These are phyloP conservation scores for Hydrolagus colliei DNA, from an alignment of 2,797 vertebrate species.

Conservation along the genomic window DNA sequence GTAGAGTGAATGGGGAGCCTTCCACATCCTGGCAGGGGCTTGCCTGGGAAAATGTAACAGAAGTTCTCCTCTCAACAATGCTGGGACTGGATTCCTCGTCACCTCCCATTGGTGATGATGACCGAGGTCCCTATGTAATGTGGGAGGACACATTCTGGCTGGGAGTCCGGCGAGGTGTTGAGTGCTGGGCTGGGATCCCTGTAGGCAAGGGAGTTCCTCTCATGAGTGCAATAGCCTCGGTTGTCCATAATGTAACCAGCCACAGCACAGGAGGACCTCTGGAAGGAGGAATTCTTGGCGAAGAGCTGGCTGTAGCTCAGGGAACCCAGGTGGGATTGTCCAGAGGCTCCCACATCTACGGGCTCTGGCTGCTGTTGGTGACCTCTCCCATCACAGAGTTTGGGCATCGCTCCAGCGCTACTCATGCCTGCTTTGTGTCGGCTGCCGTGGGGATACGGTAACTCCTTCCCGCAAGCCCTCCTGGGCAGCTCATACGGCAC, in stretches of 20 bases:
- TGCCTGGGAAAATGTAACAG: slow-evolving; percentile 3
- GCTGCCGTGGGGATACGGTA: slow-evolving; percentile 47
- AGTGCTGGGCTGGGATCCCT: slow-evolving; percentile 62
- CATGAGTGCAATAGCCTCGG: slow-evolving; percentile 52
- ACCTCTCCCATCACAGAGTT: slow-evolving; percentile 44
- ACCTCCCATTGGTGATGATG: slow-evolving; percentile 83
- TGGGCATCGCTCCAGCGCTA: slow-evolving; percentile 36
- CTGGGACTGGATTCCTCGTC: slow-evolving; percentile 45
- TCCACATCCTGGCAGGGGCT: too few relatives aligned
- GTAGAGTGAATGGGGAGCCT: background rate
- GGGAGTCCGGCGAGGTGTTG: slow-evolving; percentile 56
- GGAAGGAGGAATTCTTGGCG: slow-evolving; percentile 65
- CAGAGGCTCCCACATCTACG: slow-evolving; percentile 48
- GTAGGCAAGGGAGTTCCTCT: slow-evolving; percentile 54
- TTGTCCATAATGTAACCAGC: slow-evolving; percentile 51
- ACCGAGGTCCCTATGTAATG: slow-evolving; percentile 82
- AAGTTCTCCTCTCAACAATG: slow-evolving; percentile 16
- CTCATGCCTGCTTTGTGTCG: slow-evolving; percentile 43
- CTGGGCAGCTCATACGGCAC: slow-evolving; percentile 62
- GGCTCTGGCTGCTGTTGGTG: slow-evolving; percentile 46
- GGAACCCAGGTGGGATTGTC: slow-evolving; percentile 69
- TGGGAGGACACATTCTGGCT: slow-evolving; percentile 57
- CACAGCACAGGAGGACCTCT: slow-evolving; percentile 51
- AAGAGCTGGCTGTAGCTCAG: slow-evolving; percentile 77
- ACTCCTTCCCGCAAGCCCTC: slow-evolving; percentile 60